Evolutionary conservation across 2,888 invertebrate species (phyloP).

Genomic region (Dynastes tityus): DNA sequence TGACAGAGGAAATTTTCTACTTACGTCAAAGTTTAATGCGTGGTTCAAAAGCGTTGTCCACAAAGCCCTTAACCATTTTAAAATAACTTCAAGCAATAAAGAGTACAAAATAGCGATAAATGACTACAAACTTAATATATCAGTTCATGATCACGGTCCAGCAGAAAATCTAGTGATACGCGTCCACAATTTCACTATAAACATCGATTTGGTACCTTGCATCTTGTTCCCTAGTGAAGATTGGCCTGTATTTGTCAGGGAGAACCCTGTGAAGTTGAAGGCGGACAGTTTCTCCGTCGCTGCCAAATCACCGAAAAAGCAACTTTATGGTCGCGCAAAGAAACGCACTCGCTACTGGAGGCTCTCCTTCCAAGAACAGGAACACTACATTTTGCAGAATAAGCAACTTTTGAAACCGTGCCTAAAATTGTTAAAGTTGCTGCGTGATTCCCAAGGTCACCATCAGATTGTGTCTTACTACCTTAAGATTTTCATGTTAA

Average conservation of each 20-base stretch:
- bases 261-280: constrained; percentile 52
- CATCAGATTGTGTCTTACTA: no score
- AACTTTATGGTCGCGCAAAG: no score
- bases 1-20: no score
- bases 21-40: no score
- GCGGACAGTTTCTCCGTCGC: no score
- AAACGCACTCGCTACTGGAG: constrained; percentile 70
- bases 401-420: constrained; percentile 70
- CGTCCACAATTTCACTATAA: constrained; percentile 61
- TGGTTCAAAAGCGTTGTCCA: no score
- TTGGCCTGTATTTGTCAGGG: constrained; percentile 66
- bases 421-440: constrained; percentile 69
- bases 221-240: constrained; percentile 60
- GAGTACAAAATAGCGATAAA: no score
- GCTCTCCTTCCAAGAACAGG: constrained; percentile 74
- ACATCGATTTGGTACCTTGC: constrained; percentile 70
- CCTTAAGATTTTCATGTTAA: no score
- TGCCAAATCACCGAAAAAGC: no score
- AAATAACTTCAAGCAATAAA: no score
- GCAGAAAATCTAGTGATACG: constrained; percentile 71
- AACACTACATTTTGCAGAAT: constrained; percentile 71
- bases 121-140: constrained; percentile 61
- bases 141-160: constrained; percentile 71
- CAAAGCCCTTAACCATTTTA: no score
- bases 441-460: no score